Evolutionary conservation across 2,113 vertebrate genomes (phyloP).

Genomic region (Arothron firmamentum): DNA sequence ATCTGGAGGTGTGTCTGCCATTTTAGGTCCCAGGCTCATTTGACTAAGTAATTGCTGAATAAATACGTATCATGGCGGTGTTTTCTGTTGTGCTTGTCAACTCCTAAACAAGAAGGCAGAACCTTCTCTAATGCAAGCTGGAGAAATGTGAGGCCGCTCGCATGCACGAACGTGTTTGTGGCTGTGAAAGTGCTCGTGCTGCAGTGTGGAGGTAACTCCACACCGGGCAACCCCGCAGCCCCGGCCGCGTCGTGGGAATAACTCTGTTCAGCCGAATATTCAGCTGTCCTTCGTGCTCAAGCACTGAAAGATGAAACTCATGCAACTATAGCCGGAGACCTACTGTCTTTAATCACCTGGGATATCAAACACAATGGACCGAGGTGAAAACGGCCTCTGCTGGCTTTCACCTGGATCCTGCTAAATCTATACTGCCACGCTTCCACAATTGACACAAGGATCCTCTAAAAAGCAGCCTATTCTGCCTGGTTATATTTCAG

Average conservation of each 20-base stretch:
- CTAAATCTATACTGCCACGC: background rate
- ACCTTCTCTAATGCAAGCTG: constrained; percentile 41
- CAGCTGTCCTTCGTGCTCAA: constrained; percentile 64
- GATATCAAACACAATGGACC: constrained; percentile 9
- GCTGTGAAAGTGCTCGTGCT: constrained; percentile 41
- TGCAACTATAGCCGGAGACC: constrained; percentile 27
- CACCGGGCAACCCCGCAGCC: constrained; percentile 27
- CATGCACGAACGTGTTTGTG: background rate
- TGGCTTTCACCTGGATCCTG: background rate
- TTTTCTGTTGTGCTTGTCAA: constrained; percentile 38
- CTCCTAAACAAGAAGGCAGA: background rate
- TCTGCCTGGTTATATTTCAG: too few relatives aligned
- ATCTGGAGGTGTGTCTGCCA: background rate
- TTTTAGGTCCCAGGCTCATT: constrained; percentile 1
- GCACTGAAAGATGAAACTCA: constrained; percentile 40
- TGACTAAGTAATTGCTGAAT: constrained; percentile 23
- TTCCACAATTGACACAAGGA: too few relatives aligned
- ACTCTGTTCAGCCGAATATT: constrained; percentile 27
- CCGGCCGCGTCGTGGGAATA: constrained; percentile 29
- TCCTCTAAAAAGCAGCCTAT: too few relatives aligned
- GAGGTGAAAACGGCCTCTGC: background rate
- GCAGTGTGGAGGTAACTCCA: constrained; percentile 58
- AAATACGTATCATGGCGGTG: constrained; percentile 37
- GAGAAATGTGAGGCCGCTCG: constrained; percentile 4
- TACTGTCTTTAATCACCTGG: constrained; percentile 1